Evolutionary conservation across 2,113 vertebrate genomes (phyloP), one percentile per base, ranked within the genome.

Genomic region (Lynx canadensis): DNA sequence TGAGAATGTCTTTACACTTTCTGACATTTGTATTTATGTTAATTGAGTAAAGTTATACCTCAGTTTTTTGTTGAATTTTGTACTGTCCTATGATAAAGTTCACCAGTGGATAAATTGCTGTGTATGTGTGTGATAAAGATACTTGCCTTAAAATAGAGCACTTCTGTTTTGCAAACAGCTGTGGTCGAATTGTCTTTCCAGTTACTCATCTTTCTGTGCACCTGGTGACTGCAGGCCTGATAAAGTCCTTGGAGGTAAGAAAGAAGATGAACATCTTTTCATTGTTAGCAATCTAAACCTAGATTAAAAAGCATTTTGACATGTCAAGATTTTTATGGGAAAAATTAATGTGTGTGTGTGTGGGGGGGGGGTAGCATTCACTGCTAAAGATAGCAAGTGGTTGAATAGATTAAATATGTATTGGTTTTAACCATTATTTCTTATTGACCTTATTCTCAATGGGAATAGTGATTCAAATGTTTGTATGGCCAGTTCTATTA

Each of bases 71-170:
- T 79, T 85, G 1, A 82, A 13, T 96, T 95, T 91, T 92, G 85
- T 66, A 80, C 81, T 97, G 95, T 92, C 41, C 48, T n/a, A 25
- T 76, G 55, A 50, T 81, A n/a, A 79, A 93, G 89, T 3, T 91
- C 52, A 60, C 91, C 78, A n/a, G 0, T 93, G 66, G 81, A 45
- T 96, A 60, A 65, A 89, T 84, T 93, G 78, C 27, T 50, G 0
- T 95, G n/a, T 85, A 9, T 95, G 57, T 90, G 14, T 94, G 78
- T 96, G 83, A 87, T 83, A 38, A 85, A 94, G 85, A 97, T n/a
- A 95, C 69, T 97, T 97, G 97, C 98, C 97, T 98, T 98, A 98
- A 98, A 94, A 85, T 89, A 95, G 89, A 97, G 23, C 82, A 45
- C n/a, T 86, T 81, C 21, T 97, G 83, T 83, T 87, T 89, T 86